A percentile compares a stretch with the other conserved stretches of the same genome.
phyloP scores from a whole-genome alignment of 2,113 vertebrate genomes.

The Noturus placidus region DNA sequence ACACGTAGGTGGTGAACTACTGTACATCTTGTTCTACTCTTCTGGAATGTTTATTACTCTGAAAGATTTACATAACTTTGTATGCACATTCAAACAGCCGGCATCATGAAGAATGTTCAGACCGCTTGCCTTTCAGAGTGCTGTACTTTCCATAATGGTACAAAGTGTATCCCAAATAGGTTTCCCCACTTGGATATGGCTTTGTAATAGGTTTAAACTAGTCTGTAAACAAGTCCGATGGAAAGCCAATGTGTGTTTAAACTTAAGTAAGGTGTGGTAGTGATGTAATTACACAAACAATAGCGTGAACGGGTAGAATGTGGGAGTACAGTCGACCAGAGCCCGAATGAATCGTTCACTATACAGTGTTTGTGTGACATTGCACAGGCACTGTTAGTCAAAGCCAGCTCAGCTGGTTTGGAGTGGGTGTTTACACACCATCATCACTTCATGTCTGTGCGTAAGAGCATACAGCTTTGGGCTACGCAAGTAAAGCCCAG shows the following conservation, averaged over 20 bases:
- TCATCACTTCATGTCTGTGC: conserved; percentile 40
- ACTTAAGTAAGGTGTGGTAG: conserved; percentile 31
- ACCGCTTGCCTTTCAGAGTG: not conserved
- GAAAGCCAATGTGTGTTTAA: conserved; percentile 21
- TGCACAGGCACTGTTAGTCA: conserved; percentile 30
- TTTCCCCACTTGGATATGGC: not conserved
- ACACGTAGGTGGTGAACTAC: not conserved
- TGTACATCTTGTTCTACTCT: not conserved
- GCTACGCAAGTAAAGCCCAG: conserved; percentile 7
- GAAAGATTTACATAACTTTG: conserved; percentile 32
- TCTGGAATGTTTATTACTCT: not conserved
- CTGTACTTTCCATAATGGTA: not conserved
- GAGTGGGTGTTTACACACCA: conserved; percentile 42
- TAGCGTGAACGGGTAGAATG: conserved; percentile 24
- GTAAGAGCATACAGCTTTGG: conserved; percentile 28
- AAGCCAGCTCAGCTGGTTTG: conserved; percentile 55
- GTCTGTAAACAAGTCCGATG: not conserved
- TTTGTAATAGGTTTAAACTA: not conserved
- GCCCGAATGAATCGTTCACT: conserved; percentile 13
- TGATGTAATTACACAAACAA: conserved; percentile 41
- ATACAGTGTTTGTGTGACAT: conserved; percentile 41
- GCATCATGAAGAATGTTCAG: not conserved
- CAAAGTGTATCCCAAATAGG: not conserved
- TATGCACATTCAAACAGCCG: conserved; percentile 8
- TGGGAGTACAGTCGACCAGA: conserved; percentile 32